A percentile compares a stretch with the other conserved stretches of the same genome.
Conservation (phyloP, 2,113 vertebrate genomes). For the Ageneiosus marmoratus region DNA sequence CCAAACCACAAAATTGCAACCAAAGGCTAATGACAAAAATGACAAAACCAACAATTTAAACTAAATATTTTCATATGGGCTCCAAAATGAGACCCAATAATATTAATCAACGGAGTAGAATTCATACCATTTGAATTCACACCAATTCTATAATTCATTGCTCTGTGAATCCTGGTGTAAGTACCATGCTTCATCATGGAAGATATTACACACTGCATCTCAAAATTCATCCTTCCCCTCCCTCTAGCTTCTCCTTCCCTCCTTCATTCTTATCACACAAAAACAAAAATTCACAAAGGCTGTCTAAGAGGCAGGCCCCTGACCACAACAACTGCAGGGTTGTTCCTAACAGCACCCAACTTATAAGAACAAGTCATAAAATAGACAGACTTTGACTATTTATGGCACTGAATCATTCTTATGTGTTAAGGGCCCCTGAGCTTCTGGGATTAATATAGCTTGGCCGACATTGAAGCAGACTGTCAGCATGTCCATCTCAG, state of each 20-base stretch:
- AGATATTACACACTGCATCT: constrained; percentile 37
- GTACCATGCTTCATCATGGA: constrained; percentile 14
- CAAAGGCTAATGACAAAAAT: constrained; percentile 22
- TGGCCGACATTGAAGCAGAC: constrained; percentile 9
- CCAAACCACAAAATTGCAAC: constrained; percentile 18
- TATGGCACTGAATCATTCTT: constrained; percentile 16
- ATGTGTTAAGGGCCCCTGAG: background rate
- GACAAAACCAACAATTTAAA: constrained; percentile 30
- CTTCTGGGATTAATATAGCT: background rate
- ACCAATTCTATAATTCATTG: background rate
- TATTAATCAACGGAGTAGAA: constrained; percentile 12
- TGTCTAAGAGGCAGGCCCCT: constrained; percentile 36
- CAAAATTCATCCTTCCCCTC: constrained; percentile 39
- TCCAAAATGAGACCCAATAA: background rate
- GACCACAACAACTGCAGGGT: constrained; percentile 49
- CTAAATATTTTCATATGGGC: constrained; percentile 17
- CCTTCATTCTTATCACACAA: constrained; percentile 51
- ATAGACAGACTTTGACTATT: background rate
- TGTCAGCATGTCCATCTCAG: background rate
- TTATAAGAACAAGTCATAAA: constrained; percentile 11
- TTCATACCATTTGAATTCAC: background rate
- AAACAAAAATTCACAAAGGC: constrained; percentile 54
- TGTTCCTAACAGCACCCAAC: constrained; percentile 17
- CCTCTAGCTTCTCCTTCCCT: too few relatives aligned
- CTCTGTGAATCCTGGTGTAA: background rate